phyloP scores from a whole-genome alignment of 2,113 vertebrate species.

The Carettochelys insculpta region DNA sequence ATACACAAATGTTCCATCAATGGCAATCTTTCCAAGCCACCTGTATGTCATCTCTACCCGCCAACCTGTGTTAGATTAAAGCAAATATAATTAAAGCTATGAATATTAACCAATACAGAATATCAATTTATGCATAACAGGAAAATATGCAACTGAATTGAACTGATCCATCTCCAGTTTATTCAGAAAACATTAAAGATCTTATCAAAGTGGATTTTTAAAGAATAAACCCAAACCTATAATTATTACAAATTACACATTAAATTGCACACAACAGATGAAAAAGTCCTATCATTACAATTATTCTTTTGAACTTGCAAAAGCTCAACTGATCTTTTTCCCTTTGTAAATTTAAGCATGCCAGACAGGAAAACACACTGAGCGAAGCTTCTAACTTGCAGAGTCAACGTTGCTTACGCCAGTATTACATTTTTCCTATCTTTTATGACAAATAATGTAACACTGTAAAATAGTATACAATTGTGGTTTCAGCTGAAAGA shows the following conservation, averaged over 20 bases:
- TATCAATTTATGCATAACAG: background rate
- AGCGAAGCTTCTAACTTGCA: background rate
- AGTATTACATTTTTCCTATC: background rate
- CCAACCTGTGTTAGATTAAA: constrained; percentile 24
- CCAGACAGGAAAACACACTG: background rate
- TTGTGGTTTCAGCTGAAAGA: background rate
- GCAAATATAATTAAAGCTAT: background rate
- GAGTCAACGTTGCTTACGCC: background rate
- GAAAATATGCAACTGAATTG: background rate
- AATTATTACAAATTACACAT: background rate
- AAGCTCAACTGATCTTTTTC: background rate
- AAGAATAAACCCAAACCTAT: background rate
- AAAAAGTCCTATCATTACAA: constrained; percentile 10
- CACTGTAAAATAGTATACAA: background rate
- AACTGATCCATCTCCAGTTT: background rate
- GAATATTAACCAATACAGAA: constrained; percentile 4
- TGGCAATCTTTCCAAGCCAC: constrained; percentile 18
- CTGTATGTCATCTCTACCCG: constrained; percentile 14
- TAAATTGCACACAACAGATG: background rate
- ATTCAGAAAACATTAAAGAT: constrained; percentile 1
- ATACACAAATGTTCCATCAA: background rate
- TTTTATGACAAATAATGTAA: background rate
- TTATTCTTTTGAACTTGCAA: background rate
- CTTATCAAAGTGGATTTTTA: background rate
- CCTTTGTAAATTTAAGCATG: background rate